Evolutionary conservation across 2,888 invertebrate genomes (phyloP).

Genomic region (Trissolcus japonicus): DNA sequence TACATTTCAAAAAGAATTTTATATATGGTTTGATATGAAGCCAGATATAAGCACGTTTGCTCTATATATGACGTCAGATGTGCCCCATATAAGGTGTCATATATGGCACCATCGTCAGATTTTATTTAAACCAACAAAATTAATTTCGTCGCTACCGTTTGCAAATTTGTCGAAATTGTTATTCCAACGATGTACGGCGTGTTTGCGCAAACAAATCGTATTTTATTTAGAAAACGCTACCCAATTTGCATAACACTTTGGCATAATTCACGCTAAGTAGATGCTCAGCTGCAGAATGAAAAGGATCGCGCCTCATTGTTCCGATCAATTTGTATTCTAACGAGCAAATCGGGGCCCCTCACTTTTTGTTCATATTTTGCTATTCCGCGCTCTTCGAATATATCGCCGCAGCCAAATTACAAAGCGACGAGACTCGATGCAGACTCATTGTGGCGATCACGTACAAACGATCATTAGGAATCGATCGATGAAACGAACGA

Average conservation of each 20-base stretch:
- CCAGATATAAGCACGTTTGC: too few species aligned
- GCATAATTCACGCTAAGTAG: constrained; percentile 10
- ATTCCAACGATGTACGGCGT: too few species aligned
- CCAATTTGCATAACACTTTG: constrained; percentile 15
- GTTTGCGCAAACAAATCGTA: too few species aligned
- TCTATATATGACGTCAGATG: too few species aligned
- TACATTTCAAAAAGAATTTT: too few species aligned
- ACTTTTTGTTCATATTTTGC: constrained; percentile 45
- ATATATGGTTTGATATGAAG: too few species aligned
- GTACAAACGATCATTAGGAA: constrained; percentile 64
- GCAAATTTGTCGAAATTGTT: neutral
- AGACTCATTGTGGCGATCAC: constrained; percentile 61
- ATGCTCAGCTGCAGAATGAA: neutral
- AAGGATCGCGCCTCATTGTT: constrained; percentile 25
- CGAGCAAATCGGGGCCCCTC: constrained; percentile 31
- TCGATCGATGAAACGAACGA: constrained; percentile 57
- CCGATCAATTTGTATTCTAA: constrained; percentile 44
- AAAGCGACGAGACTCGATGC: constrained; percentile 54
- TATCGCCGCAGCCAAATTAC: constrained; percentile 61
- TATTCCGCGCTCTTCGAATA: constrained; percentile 39
- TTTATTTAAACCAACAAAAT: too few species aligned
- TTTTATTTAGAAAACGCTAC: too few species aligned
- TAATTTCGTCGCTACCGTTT: too few species aligned
- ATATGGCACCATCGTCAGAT: too few species aligned
- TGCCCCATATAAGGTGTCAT: too few species aligned